Conservation (phyloP, 2,113 vertebrate genomes). For the Megaceryle maxima region DNA sequence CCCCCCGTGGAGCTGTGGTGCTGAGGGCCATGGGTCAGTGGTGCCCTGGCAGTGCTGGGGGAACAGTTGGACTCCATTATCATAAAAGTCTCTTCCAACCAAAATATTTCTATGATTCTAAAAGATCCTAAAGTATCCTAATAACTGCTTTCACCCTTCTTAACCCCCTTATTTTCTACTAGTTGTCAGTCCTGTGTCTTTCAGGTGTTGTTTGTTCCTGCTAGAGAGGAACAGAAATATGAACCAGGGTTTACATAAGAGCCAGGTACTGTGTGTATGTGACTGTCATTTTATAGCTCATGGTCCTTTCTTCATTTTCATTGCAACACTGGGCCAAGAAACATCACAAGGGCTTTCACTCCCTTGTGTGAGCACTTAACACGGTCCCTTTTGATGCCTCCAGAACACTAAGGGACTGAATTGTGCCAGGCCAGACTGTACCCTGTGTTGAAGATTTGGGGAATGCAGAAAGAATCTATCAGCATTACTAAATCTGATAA, state of each 20-base stretch:
- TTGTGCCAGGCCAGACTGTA: neutral
- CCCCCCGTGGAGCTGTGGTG: neutral
- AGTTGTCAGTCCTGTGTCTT: neutral
- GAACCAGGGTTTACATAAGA: fast-evolving
- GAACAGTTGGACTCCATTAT: neutral
- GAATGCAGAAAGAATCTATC: neutral
- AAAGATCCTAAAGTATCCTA: neutral
- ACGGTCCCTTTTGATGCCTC: neutral
- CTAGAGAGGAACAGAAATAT: neutral
- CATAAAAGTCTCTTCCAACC: neutral
- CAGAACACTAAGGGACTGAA: fast-evolving
- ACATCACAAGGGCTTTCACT: neutral
- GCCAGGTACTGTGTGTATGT: neutral
- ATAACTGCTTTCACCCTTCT: neutral
- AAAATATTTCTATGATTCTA: neutral
- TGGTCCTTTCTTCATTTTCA: neutral
- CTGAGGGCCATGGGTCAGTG: neutral
- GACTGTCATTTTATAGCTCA: fast-evolving
- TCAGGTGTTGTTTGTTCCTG: neutral
- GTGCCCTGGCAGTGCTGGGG: neutral
- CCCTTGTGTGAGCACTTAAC: fast-evolving
- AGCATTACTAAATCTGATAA: neutral
- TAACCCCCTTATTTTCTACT: neutral
- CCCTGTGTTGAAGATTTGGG: neutral
- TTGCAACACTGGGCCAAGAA: neutral